Conservation (phyloP, 2,888 invertebrate species). For the Lumbricus terrestris region DNA sequence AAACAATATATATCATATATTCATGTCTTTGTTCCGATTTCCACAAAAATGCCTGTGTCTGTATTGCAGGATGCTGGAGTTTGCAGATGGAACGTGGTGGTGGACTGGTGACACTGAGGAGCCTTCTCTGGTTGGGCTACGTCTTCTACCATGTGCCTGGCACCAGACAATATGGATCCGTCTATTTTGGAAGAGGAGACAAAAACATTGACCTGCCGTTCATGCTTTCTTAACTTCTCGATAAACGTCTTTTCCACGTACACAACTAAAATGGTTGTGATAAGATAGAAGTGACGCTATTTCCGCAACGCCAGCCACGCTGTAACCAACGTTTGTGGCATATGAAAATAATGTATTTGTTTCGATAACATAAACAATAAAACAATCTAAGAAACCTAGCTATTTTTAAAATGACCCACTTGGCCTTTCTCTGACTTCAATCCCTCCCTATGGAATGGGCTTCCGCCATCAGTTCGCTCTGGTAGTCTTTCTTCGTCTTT, state of each 20-base stretch:
- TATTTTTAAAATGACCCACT: background rate
- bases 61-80: constrained; percentile 65
- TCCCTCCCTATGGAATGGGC: too few species aligned
- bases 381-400: background rate
- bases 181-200: constrained; percentile 80
- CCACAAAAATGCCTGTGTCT: background rate
- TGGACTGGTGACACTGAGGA: constrained; percentile 70
- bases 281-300: background rate
- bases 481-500: too few species aligned
- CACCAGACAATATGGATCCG: constrained; percentile 73
- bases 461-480: too few species aligned
- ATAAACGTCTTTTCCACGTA: background rate
- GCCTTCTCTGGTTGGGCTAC: constrained; percentile 82
- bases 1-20: too few species aligned
- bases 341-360: background rate
- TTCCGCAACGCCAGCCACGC: background rate
- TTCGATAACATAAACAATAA: background rate
- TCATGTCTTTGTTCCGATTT: too few species aligned
- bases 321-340: background rate
- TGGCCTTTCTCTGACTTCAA: background rate
- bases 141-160: constrained; percentile 75
- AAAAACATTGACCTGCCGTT: constrained; percentile 81
- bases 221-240: constrained; percentile 62
- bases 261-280: background rate
- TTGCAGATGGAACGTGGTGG: constrained; percentile 71